phyloP scores from a whole-genome alignment of 1,140 invertebrate genomes.

The Carposina sasakii region DNA sequence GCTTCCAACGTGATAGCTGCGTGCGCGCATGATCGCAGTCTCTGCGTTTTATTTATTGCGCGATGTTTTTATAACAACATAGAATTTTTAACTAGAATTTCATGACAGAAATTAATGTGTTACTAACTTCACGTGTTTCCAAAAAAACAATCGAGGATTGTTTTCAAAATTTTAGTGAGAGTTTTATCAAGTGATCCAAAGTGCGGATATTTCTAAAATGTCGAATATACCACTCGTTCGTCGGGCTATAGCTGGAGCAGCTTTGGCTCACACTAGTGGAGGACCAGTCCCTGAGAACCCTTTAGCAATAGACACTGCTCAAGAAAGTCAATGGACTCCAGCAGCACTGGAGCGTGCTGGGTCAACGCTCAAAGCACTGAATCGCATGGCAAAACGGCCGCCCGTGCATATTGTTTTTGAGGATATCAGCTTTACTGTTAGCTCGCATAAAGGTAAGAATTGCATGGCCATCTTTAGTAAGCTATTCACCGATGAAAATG shows the following conservation, averaged over 20 bases:
- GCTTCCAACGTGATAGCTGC: too few relatives aligned
- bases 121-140: too few relatives aligned
- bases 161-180: too few relatives aligned
- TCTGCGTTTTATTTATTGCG: too few relatives aligned
- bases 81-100: too few relatives aligned
- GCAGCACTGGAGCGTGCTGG: slow-evolving; percentile 61
- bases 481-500: too few relatives aligned
- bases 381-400: slow-evolving; percentile 68
- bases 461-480: too few relatives aligned
- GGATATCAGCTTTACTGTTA: slow-evolving; percentile 76
- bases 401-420: slow-evolving; percentile 79
- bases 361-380: slow-evolving; percentile 62
- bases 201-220: slow-evolving; percentile 27
- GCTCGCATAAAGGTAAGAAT: slow-evolving; percentile 54
- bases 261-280: slow-evolving; percentile 29
- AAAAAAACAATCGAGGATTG: too few relatives aligned
- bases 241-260: slow-evolving; percentile 48
- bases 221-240: slow-evolving; percentile 49
- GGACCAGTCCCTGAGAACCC: slow-evolving; percentile 16
- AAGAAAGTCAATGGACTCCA: slow-evolving; percentile 56
- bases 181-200: background rate
- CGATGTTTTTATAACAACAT: too few relatives aligned
- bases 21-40: too few relatives aligned
- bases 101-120: too few relatives aligned
- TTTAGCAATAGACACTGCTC: slow-evolving; percentile 26